Base-by-base conservation (phyloP, 2,797 vertebrate genomes). In the Enteromius trimaculatus region DNA sequence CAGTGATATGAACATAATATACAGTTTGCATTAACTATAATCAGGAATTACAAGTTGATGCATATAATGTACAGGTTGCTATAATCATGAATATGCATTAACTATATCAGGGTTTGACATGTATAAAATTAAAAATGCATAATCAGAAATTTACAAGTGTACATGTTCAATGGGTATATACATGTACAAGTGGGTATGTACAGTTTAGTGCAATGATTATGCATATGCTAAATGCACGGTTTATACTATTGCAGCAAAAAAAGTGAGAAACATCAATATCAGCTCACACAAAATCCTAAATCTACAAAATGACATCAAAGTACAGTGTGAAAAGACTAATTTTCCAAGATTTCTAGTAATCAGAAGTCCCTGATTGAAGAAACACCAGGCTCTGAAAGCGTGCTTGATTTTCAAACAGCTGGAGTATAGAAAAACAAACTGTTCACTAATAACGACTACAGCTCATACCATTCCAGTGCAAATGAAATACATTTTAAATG, bases 341-440 rank as follows among this genome's bases (percentile, higher is more conserved):
- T 66, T 66, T 65, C 64, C 31, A 66, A 66, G 17, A 66, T 66
- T 37, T 66, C 34, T 37, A 21, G 19, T 21, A 37, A 66, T 66
- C 17, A 21, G 34, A 66, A 9, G 8, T 3, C 17, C 34, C 31
- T 19, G 34, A 37, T 21, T 66, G 64, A 66, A 66, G 65, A 68
- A 39, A 39, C 1, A 3, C 10, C 65, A n/a, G 5, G 21, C 65
- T 68, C 34, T 68, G 10, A 68, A 68, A 68, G 65, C 31, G 11
- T 68, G 7, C 21, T 66, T 66, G 65, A 39, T 21, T 68, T n/a
- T 68, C 34, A 68, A 68, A 23, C 17, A 23, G 23, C 29, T 34
- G 31, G 26, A 51, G 42, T 66, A 51, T 4, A 64, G 5, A 17
- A 16, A 23, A 23, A 26, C 1, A 60, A 19, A 23, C 8, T 60